These are phyloP conservation scores for Stegodyphus dumicola DNA, from an alignment of 1,140 invertebrate species.

Conservation along the genomic window DNA sequence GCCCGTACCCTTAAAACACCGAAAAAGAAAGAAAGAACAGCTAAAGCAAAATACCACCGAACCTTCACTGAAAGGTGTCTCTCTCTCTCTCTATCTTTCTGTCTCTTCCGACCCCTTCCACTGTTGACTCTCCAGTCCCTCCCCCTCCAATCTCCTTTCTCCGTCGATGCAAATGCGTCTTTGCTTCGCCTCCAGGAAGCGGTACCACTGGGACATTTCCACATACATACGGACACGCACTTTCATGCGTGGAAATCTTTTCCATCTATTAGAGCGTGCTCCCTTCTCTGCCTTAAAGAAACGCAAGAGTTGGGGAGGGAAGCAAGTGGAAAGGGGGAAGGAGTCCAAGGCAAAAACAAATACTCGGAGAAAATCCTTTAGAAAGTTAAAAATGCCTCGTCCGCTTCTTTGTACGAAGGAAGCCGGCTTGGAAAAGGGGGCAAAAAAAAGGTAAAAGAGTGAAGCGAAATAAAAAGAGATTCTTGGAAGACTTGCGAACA, in stretches of 20 bases:
- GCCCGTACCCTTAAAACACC: conserved; percentile 21
- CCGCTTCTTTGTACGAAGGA: conserved; percentile 25
- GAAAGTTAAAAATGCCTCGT: conserved; percentile 49
- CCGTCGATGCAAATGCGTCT: conserved; percentile 37
- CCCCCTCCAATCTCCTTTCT: conserved; percentile 18
- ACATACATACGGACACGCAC: conserved; percentile 18
- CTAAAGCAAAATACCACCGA: conserved; percentile 14
- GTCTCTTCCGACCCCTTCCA: background rate
- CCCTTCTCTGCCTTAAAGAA: conserved; percentile 7
- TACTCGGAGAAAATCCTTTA: conserved; percentile 28
- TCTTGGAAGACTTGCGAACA: background rate
- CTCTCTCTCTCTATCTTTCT: background rate
- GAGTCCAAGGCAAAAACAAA: conserved; percentile 38
- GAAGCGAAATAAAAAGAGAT: background rate
- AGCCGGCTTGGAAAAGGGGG: background rate
- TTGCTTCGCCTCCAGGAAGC: conserved; percentile 29
- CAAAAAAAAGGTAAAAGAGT: conserved; percentile 10
- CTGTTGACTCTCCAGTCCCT: conserved; percentile 15
- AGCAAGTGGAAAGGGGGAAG: background rate
- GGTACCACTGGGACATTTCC: background rate
- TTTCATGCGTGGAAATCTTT: conserved; percentile 40
- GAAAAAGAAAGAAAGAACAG: conserved; percentile 45
- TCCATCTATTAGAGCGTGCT: conserved; percentile 53
- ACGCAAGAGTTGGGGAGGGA: background rate
- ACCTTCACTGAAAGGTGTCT: conserved; percentile 28